Evolutionary conservation across 1,140 invertebrate genomes (phyloP), one percentile per base, ranked within the genome.

Genomic region (Drosophila ogumai): DNA sequence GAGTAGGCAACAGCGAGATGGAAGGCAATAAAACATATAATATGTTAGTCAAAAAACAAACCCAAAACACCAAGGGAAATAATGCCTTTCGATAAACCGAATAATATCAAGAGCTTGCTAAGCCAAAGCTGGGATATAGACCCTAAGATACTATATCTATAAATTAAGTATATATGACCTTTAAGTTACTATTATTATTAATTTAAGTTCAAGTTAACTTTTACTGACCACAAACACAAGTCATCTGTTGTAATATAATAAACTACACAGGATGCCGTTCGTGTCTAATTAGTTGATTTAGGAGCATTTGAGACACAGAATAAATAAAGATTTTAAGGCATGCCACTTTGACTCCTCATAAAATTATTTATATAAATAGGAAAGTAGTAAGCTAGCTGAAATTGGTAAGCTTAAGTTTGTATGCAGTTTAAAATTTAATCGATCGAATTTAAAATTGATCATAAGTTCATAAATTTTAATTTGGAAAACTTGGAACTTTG

Each of bases 1-100:
- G 57, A 41, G 54, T 59, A 71, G 69, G 64, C 76, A 79, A 91
- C 59, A 85, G 69, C 77, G 65, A 81, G 40, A 75, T 69, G 82
- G 64, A 90, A 75, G 90, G 73, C 86, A 86, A 86, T 85, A 90
- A 82, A 90, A 90, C 63, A 87, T 10, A 36, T n/a, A 47, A 43
- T 67, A 67, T 64, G 85, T 90, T 90, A 90, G 86, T 88, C 90
- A 92, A 73, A 36, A 17, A 64, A 77, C 61, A 65, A 44, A 25
- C 46, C 75, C 69, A 77, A 84, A 84, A 86, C 91, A 81, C 79
- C 78, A 75, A 64, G 10, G 47, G 4, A 55, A 54, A 44, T 3
- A 54, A 44, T 3, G 40, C 1, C 34, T 36, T 44, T 50, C 13
- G 64, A 19, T 15, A 34, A 50, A 25, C 63, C 38, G 43, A 65